These are phyloP conservation scores for Chymomyza caudatula DNA, from an alignment of 2,888 invertebrate genomes.

Conservation along the genomic window DNA sequence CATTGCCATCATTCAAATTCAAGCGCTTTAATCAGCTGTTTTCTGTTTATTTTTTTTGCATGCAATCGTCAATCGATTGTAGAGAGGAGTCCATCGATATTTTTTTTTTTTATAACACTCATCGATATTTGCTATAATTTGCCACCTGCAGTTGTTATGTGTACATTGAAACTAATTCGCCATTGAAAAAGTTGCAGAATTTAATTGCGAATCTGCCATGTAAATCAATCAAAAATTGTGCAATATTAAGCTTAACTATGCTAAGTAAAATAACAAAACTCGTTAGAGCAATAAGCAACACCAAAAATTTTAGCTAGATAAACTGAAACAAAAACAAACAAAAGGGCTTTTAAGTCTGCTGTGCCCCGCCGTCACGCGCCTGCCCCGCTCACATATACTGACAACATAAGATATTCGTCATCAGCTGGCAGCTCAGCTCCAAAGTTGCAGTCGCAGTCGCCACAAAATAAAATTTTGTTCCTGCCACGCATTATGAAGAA, in stretches of 20 bases:
- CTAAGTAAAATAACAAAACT: background rate
- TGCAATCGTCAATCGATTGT: background rate
- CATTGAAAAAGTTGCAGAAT: conserved; percentile 15
- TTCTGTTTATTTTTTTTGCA: background rate
- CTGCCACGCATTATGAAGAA: conserved; percentile 25
- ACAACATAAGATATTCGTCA: conserved; percentile 53
- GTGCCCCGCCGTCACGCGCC: background rate
- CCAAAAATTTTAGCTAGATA: background rate
- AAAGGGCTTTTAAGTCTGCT: background rate
- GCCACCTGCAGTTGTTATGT: conserved; percentile 6
- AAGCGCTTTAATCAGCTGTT: background rate
- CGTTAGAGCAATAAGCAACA: background rate
- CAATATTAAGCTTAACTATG: conserved; percentile 1
- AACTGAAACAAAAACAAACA: conserved; percentile 11
- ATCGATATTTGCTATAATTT: background rate
- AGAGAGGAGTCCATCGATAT: conserved; percentile 8
- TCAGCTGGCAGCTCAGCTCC: conserved; percentile 49
- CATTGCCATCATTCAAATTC: too few relatives aligned
- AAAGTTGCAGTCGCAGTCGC: conserved; percentile 10
- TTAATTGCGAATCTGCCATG: conserved; percentile 40
- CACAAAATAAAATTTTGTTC: conserved; percentile 11
- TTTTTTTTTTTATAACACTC: conserved; percentile 4
- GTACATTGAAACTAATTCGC: conserved; percentile 32
- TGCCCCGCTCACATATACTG: background rate
- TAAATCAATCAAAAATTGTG: conserved; percentile 28